Conservation (phyloP, 2,113 vertebrate genomes). For the Morone chrysops region DNA sequence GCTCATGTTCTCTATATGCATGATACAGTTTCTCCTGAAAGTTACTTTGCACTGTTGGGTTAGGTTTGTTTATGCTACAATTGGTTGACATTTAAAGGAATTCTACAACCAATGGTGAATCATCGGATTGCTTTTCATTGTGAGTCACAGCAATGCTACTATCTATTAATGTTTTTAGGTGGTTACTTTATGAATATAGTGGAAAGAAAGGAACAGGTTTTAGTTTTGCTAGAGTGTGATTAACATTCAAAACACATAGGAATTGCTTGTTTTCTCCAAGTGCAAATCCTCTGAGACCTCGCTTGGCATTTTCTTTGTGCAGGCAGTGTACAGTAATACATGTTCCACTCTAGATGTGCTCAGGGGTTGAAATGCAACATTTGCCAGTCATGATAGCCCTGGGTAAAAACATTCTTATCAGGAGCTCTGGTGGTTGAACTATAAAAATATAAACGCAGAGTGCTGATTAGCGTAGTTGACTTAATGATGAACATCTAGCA, state of each 20-base stretch:
- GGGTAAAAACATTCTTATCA: not conserved
- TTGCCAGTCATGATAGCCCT: constrained; percentile 35
- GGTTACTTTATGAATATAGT: not conserved
- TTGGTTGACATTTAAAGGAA: not conserved
- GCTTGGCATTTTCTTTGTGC: constrained; percentile 12
- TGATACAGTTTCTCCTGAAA: not conserved
- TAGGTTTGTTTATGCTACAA: not conserved
- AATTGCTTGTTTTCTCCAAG: constrained; percentile 7
- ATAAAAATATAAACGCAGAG: constrained; percentile 16
- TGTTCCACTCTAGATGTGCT: not conserved
- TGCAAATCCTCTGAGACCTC: constrained; percentile 14
- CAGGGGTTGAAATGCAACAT: constrained; percentile 23
- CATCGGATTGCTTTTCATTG: not conserved
- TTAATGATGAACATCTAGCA: constrained; percentile 46
- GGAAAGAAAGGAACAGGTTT: not conserved
- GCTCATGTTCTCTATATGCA: too few species aligned
- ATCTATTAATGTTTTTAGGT: not conserved
- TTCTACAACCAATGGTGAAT: not conserved
- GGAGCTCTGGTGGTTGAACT: constrained; percentile 13
- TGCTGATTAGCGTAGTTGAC: constrained; percentile 58
- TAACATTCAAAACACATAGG: not conserved
- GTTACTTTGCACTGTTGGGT: not conserved
- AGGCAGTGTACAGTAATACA: not conserved
- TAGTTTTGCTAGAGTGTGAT: not conserved
- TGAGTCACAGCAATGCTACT: too few species aligned